Base-by-base conservation (phyloP, 2,888 invertebrate genomes). In the Drosophila siamana region DNA sequence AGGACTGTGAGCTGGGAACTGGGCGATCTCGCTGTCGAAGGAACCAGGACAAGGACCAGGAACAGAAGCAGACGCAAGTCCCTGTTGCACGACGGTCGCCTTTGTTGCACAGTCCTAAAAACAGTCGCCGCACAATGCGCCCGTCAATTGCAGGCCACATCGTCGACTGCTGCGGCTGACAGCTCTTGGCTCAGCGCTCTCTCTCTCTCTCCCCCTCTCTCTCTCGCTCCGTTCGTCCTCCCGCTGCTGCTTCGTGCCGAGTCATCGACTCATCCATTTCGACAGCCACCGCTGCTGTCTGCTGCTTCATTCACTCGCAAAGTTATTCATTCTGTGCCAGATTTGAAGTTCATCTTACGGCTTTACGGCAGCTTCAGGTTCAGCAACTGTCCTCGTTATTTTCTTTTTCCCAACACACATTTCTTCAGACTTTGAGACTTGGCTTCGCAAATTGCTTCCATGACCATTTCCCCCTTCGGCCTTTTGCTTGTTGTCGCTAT, bases 131-230 rank as follows among this genome's bases (percentile, higher is more conserved):
- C 82, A 91, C 92, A 92, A 91, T 90, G 86, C 88, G 85, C 77
- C 74, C 88, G 90, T 91, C 91, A 91, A 92, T 90, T 90, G 91
- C 91, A 91, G 91, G 89, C 79, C 48, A 43, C 62, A 48, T 28
- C 66, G 57, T 62, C 28, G 69, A 75, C 57, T 65, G 69, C 92
- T 91, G 91, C 72, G 75, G 80, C 66, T 92, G 91, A 92, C 92
- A 91, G 89, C 60, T 83, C 61, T 69, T 67, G 51, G 55, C 43
- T 57, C 13, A 33, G 64, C 51, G 52, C 26, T 47, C 13, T 50
- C n/a, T n/a, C n/a, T n/a, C n/a, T n/a, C n/a, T n/a, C n/a, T n/a
- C n/a, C n/a, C n/a, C n/a, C n/a, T n/a, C n/a, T n/a, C n/a, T 26
- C 63, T 40, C 62, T 54, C 51, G 51, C 40, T 57, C 36, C 6